Conservation (phyloP, 2,888 invertebrate genomes). For the Morpho helenor region DNA sequence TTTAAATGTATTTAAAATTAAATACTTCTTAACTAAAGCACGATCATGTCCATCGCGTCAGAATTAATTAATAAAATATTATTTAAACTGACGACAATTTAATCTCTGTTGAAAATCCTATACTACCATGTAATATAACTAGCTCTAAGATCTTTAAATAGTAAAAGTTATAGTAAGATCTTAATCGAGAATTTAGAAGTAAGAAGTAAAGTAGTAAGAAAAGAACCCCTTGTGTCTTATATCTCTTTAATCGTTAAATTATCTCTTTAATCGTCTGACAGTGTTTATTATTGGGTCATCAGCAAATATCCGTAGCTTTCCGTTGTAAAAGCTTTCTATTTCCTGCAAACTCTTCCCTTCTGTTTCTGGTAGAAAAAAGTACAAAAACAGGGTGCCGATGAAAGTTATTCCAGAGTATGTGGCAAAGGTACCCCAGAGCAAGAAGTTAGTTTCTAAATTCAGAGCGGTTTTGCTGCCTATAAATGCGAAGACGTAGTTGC, state of each 20-base stretch:
- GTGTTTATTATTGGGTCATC: slow-evolving; percentile 61
- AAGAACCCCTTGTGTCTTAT: no score
- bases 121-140: no score
- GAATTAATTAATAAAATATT: no score
- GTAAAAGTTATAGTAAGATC: no score
- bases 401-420: slow-evolving; percentile 67
- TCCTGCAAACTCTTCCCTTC: slow-evolving; percentile 74
- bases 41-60: no score
- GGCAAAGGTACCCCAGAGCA: slow-evolving; percentile 71
- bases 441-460: slow-evolving; percentile 58
- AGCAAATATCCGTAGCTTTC: slow-evolving; percentile 56
- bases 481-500: slow-evolving; percentile 73
- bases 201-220: no score
- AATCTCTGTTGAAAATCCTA: no score
- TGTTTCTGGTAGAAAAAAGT: slow-evolving; percentile 76
- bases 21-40: no score
- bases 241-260: slow-evolving; percentile 4
- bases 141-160: no score
- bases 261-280: slow-evolving; percentile 49
- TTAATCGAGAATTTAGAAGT: no score
- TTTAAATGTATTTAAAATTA: no score
- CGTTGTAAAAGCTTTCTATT: slow-evolving; percentile 67
- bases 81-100: no score
- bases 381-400: slow-evolving; percentile 68
- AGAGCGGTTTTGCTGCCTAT: slow-evolving; percentile 75